Evolutionary conservation across 1,140 invertebrate genomes (phyloP), one percentile per base, ranked within the genome.

Genomic region (Trichoplusia ni): DNA sequence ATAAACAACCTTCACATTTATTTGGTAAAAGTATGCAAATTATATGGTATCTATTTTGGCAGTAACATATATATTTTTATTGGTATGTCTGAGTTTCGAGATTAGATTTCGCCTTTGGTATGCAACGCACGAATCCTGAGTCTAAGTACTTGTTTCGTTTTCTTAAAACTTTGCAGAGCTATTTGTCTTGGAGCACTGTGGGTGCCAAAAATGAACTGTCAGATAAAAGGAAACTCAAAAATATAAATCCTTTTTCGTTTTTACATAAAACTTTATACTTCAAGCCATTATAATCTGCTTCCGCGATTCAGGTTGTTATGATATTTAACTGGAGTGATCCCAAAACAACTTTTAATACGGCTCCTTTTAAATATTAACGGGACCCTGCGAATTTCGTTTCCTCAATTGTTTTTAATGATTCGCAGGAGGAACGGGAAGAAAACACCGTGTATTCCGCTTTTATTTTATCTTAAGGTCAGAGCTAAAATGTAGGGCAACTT

Each of bases 321-420:
- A 29, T 5, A 6, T 49, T 47, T 44, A 23, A 47, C 16, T 49
- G 7, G 23, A 47, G 44, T 18, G 4, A 16, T 47, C 13, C 23
- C 44, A 27, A 47, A 27, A 16, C 47, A 19, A 7, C 47, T 51
- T 35, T 51, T 51, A 51, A 35, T 18, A 33, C n/a, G 6, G 47
- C 3, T 51, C 47, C n/a, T 51, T 47, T 47, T 47, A 47, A 47
- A 47, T 9, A 47, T 47, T 23, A 29, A 47, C 29, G 25, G 44
- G 47, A 33, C 31, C 18, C 18, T 51, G 18, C 16, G 29, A 13
- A 19, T 14, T 51, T 13, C 16, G 47, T 19, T 51, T 35, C 47
- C 47, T 19, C 27, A 51, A 35, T 51, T 9, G 18, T 5, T 35
- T 51, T 51, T 51, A 51, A 51, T 51, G 47, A 51, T 51, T 51